A percentile compares a stretch with the other conserved stretches of the same genome.
phyloP scores from a whole-genome alignment of 2,113 vertebrate genomes.

The Hylia prasina region DNA sequence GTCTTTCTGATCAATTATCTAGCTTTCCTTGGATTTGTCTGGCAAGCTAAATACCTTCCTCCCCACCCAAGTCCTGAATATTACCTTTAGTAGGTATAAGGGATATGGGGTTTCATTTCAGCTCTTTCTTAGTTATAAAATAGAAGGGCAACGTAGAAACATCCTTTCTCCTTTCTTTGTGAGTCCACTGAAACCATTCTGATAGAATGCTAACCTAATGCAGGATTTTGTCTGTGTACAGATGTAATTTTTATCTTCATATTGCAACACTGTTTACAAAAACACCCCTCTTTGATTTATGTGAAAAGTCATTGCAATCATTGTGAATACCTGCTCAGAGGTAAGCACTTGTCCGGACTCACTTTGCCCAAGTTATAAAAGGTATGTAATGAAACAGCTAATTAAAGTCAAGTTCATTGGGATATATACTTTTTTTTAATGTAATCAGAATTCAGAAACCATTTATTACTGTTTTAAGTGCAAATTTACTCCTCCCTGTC shows the following conservation, averaged over 20 bases:
- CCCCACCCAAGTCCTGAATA: not conserved
- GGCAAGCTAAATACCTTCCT: not conserved
- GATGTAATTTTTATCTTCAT: conserved; percentile 2
- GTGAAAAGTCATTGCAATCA: not conserved
- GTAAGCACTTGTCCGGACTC: not conserved
- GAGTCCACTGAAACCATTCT: not conserved
- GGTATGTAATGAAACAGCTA: not conserved
- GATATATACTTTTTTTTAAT: not conserved
- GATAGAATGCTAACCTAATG: not conserved
- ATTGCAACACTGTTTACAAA: not conserved
- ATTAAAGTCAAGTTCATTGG: not conserved
- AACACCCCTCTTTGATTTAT: not conserved
- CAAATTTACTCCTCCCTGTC: not conserved
- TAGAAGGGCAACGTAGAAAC: not conserved
- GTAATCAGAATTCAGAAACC: not conserved
- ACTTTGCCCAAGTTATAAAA: not conserved
- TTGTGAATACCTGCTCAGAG: not conserved
- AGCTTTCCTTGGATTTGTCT: not conserved
- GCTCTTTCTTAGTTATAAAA: not conserved
- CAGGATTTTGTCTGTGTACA: not conserved
- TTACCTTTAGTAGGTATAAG: not conserved
- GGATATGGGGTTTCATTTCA: not conserved
- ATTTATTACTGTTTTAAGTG: not conserved
- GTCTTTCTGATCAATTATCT: not conserved
- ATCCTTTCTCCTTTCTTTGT: not conserved